These are phyloP conservation scores for Corythucha ciliata DNA, from an alignment of 2,888 invertebrate genomes.

Conservation along the genomic window DNA sequence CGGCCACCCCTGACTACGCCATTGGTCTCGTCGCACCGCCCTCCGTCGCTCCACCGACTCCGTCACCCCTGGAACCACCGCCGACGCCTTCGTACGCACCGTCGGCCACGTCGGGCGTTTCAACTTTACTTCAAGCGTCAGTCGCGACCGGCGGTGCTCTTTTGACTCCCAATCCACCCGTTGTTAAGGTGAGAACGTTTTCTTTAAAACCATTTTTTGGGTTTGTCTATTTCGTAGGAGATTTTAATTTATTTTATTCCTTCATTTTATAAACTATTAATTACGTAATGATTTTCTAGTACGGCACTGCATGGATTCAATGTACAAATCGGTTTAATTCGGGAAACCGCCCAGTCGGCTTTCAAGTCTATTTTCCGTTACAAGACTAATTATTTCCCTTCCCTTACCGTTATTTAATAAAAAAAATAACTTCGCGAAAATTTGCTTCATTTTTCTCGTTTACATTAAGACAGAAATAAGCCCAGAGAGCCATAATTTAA, in stretches of 20 bases:
- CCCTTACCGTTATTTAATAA: too few relatives aligned
- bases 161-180: constrained; percentile 24
- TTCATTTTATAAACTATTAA: neutral
- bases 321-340: too few relatives aligned
- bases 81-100: constrained; percentile 26
- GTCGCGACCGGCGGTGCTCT: constrained; percentile 35
- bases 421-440: too few relatives aligned
- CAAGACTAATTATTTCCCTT: too few relatives aligned
- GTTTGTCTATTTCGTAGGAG: too few relatives aligned
- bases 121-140: constrained; percentile 35
- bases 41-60: constrained; percentile 24
- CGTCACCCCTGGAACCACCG: constrained; percentile 12
- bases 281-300: constrained; percentile 1
- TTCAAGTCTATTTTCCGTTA: constrained; percentile 14
- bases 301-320: constrained; percentile 7
- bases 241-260: neutral
- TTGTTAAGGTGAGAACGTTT: too few relatives aligned
- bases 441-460: neutral
- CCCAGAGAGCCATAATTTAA: too few relatives aligned
- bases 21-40: constrained; percentile 59
- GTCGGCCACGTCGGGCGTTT: constrained; percentile 15
- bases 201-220: too few relatives aligned
- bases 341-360: constrained; percentile 1
- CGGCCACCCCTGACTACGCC: constrained; percentile 70
- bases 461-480: constrained; percentile 8